Conservation (phyloP, 2,888 invertebrate genomes). For the Phlogophora meticulosa region DNA sequence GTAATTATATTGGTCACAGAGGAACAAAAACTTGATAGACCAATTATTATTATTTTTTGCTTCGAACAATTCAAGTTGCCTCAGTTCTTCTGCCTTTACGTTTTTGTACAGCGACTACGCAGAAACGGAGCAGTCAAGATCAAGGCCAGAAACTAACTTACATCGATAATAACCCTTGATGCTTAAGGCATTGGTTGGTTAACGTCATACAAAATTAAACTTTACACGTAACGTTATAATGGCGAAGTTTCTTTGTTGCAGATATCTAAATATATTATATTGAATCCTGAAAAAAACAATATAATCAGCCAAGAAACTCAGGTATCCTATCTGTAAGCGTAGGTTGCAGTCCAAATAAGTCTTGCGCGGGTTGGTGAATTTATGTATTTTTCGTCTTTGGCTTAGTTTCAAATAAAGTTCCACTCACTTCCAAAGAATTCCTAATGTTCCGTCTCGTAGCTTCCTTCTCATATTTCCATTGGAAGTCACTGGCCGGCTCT, state of each 20-base stretch:
- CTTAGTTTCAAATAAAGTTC: background rate
- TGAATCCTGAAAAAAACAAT: too few relatives aligned
- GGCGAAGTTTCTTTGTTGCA: too few relatives aligned
- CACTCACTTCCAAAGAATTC: constrained; percentile 80
- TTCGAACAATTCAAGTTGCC: background rate
- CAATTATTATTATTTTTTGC: constrained; percentile 4
- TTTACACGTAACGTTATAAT: background rate
- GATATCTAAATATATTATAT: too few relatives aligned
- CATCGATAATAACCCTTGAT: background rate
- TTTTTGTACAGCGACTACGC: background rate
- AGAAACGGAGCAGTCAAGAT: constrained; percentile 6
- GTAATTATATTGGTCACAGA: background rate
- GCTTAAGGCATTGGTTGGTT: background rate
- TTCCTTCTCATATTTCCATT: constrained; percentile 87
- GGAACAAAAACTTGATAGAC: background rate
- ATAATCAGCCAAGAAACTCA: too few relatives aligned
- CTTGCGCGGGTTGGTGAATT: too few relatives aligned
- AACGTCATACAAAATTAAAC: constrained; percentile 3
- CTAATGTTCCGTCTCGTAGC: constrained; percentile 76
- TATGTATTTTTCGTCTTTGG: background rate
- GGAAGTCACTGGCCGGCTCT: constrained; percentile 79
- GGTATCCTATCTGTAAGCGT: too few relatives aligned
- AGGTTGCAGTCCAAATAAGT: too few relatives aligned
- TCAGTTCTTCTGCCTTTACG: constrained; percentile 14
- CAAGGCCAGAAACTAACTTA: background rate